phyloP scores from a whole-genome alignment of 37 sponge, comb jelly and placozoan genomes.

The Theonella swinhoei region DNA sequence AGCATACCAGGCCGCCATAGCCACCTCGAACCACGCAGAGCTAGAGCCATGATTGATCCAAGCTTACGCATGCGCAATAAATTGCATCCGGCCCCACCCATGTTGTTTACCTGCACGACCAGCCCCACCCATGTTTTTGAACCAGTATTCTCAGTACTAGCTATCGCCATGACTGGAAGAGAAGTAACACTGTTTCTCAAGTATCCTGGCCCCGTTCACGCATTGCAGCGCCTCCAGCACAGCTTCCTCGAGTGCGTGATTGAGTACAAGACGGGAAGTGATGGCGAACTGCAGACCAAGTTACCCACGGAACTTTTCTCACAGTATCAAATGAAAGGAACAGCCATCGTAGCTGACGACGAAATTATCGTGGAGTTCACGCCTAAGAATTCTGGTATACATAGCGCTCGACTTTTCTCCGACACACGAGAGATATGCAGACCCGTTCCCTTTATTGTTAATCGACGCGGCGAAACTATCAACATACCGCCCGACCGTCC shows the following conservation, averaged over 20 bases:
- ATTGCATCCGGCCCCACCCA: neutral
- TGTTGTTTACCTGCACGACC: neutral
- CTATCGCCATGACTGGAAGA: conserved; percentile 45
- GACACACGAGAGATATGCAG: conserved; percentile 56
- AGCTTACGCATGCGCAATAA: neutral
- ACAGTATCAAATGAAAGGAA: conserved; percentile 53
- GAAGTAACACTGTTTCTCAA: conserved; percentile 49
- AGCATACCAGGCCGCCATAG: neutral
- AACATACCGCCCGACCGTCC: conserved; percentile 15
- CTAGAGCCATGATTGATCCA: neutral
- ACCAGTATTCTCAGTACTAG: too few relatives aligned
- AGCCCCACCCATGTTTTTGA: conserved; percentile 22
- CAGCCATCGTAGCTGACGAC: conserved; percentile 31
- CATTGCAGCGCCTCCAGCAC: conserved; percentile 48
- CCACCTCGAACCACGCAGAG: neutral
- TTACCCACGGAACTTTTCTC: conserved; percentile 16
- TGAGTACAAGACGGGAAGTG: conserved; percentile 52
- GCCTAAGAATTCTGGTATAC: conserved; percentile 43
- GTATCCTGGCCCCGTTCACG: conserved; percentile 25
- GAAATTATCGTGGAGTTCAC: conserved; percentile 54
- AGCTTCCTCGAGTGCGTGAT: conserved; percentile 54
- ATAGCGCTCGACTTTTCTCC: conserved; percentile 59
- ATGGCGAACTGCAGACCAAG: conserved; percentile 13
- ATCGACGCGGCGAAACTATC: conserved; percentile 17
- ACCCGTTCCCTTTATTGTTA: conserved; percentile 45